A percentile compares a stretch with the other conserved stretches of the same genome.
These are phyloP conservation scores for Drosophila obscura DNA, from an alignment of 1,140 invertebrate species.

Conservation along the genomic window DNA sequence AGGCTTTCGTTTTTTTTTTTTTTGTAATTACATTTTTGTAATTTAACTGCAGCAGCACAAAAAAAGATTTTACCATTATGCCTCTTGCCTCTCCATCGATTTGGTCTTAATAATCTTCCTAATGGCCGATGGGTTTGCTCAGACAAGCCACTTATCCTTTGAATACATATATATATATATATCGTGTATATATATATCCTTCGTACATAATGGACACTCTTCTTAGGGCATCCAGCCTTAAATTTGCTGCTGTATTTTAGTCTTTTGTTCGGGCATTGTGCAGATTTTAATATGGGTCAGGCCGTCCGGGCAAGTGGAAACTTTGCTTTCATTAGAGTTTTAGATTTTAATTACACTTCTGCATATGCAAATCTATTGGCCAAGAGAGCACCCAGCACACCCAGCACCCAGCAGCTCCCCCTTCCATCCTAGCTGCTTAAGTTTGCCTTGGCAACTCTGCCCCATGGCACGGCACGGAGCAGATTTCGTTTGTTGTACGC, in stretches of 20 bases:
- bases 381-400: neutral
- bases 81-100: constrained; percentile 47
- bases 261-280: neutral
- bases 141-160: no score
- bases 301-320: constrained; percentile 20
- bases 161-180: no score
- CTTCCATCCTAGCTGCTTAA: constrained; percentile 2
- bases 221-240: neutral
- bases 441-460: constrained; percentile 23
- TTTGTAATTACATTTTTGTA: constrained; percentile 79
- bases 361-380: constrained; percentile 43
- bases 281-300: constrained; percentile 56
- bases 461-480: constrained; percentile 6
- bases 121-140: neutral
- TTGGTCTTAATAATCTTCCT: constrained; percentile 34
- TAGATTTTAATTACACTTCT: constrained; percentile 69
- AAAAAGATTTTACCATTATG: constrained; percentile 34
- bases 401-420: neutral
- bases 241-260: neutral
- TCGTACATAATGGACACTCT: neutral
- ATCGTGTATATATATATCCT: neutral
- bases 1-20: constrained; percentile 45
- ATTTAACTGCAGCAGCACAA: constrained; percentile 67
- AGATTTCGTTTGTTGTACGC: constrained; percentile 56
- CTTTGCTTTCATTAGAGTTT: constrained; percentile 60